Percentiles rank a stretch among this genome's conserved stretches.
Evolutionary conservation across 2,888 invertebrate genomes (phyloP).

Genomic region (Neria commutata): DNA sequence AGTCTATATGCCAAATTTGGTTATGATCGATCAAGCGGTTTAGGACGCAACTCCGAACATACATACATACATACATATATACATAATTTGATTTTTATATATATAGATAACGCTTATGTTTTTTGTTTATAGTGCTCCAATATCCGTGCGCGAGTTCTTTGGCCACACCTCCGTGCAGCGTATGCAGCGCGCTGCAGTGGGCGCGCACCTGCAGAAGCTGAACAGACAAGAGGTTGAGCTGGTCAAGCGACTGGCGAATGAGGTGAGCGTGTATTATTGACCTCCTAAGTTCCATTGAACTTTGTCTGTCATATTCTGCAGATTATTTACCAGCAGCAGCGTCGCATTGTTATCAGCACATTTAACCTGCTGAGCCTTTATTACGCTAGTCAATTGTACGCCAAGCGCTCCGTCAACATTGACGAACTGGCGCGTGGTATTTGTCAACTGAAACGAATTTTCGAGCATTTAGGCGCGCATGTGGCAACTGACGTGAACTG

Average conservation of each 20-base stretch:
- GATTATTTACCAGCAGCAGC: slow-evolving; percentile 75
- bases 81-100: too few species aligned
- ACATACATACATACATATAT: too few species aligned
- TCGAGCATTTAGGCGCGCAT: slow-evolving; percentile 60
- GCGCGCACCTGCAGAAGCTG: slow-evolving; percentile 67
- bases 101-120: too few species aligned
- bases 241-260: slow-evolving; percentile 71
- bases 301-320: slow-evolving; percentile 21
- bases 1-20: too few species aligned
- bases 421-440: slow-evolving; percentile 50
- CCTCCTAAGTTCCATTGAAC: not conserved
- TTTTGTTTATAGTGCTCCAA: too few species aligned
- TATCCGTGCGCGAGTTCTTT: slow-evolving; percentile 74
- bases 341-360: slow-evolving; percentile 71
- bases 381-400: slow-evolving; percentile 53
- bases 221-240: slow-evolving; percentile 68
- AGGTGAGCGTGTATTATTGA: slow-evolving; percentile 44
- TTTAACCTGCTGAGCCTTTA: slow-evolving; percentile 73
- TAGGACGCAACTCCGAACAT: too few species aligned
- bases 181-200: slow-evolving; percentile 64
- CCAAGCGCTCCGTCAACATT: slow-evolving; percentile 45
- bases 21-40: too few species aligned
- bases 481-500: slow-evolving; percentile 62
- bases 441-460: slow-evolving; percentile 48
- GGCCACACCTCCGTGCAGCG: slow-evolving; percentile 61